A percentile compares a stretch with the other conserved stretches of the same genome.
phyloP scores from a whole-genome alignment of 2,113 vertebrate species.

The Sturnus vulgaris region DNA sequence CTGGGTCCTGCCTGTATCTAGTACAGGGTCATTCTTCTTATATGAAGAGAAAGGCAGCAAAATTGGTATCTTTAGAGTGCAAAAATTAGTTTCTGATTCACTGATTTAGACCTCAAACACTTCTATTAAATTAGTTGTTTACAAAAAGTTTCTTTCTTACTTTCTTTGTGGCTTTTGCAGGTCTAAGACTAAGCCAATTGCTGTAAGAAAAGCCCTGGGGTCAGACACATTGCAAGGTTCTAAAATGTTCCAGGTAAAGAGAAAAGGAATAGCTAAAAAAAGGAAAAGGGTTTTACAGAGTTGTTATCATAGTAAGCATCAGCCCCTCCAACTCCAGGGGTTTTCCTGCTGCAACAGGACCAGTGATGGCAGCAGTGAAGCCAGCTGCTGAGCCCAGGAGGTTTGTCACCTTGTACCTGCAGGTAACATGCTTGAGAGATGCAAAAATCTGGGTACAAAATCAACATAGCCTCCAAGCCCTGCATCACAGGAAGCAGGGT shows the following conservation, averaged over 20 bases:
- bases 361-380: background rate
- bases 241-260: background rate
- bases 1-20: background rate
- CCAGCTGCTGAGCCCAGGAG: too few relatives aligned
- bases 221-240: background rate
- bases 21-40: background rate
- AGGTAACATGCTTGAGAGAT: fast-evolving
- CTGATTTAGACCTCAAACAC: background rate
- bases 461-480: background rate
- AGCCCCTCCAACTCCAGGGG: fast-evolving
- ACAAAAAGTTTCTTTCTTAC: background rate
- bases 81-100: background rate
- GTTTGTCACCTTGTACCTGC: too few relatives aligned
- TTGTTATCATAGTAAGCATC: background rate
- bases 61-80: background rate
- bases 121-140: background rate
- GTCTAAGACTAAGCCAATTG: background rate
- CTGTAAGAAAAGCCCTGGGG: background rate
- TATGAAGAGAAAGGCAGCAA: background rate
- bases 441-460: background rate
- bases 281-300: background rate
- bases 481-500: fast-evolving
- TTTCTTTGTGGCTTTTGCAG: background rate
- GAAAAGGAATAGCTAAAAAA: background rate
- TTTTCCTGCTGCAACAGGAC: fast-evolving